Evolutionary conservation across 1,140 invertebrate species (phyloP), one percentile per base, ranked within the genome.

Genomic region (Kradibia gibbosae): DNA sequence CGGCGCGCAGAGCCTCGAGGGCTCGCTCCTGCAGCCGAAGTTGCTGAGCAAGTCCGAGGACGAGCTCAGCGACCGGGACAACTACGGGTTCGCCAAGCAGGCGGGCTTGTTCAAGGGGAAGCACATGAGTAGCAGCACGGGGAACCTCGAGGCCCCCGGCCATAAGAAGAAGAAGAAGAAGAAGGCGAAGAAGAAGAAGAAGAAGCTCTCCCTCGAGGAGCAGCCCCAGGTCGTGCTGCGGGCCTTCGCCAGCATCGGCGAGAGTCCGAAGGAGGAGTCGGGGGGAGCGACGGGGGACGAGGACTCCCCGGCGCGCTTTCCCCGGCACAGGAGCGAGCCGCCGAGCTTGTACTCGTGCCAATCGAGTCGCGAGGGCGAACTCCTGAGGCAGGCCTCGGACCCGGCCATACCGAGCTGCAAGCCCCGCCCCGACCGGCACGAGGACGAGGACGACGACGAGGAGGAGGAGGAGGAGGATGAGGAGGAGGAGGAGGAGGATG

Each of bases 11-110:
- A 89, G 85, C 80, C 75, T 86, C 28, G 88, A 88, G 79, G 86
- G 88, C 25, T 85, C 86, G 11, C 73, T 85, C 34, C 84, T 88
- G 20, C 81, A 87, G 39, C 83, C 87, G 34, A 90, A 89, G 83
- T 78, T 83, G 34, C 88, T 89, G 53, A 91, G 90, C 67, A 91
- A 91, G 82, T 91, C 91, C 0, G 90, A 91, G 4, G 90, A 91
- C 42, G 90, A 91, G 71, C 82, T 91, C 31, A 90, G 87, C 62
- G 82, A 78, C 42, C 81, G 85, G 34, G 90, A 91, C 42, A 88
- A 84, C 42, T 89, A 84, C 71, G 83, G 86, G 1, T 82, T 84
- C 20, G 78, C 85, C 10, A 88, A 86, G 31, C 85, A 84, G 36
- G 83, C 87, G 0, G 89, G 88, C 83, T 80, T 91, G n/a, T 45